phyloP scores from a whole-genome alignment of 2,113 vertebrate species.

The Strigops habroptila region DNA sequence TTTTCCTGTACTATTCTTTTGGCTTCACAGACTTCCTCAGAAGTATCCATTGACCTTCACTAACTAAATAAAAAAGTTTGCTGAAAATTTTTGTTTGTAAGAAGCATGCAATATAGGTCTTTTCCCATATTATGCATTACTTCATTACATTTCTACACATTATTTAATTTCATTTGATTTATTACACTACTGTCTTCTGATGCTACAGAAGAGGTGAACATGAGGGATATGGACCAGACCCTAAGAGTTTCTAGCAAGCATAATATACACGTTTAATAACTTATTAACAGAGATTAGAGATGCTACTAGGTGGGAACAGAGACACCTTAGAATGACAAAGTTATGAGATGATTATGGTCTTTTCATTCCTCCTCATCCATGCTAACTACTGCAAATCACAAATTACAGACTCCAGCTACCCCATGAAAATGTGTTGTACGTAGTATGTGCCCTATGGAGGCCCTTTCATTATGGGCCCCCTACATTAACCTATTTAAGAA shows the following conservation, averaged over 20 bases:
- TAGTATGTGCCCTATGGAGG: neutral
- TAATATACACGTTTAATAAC: neutral
- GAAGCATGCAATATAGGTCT: neutral
- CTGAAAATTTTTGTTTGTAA: neutral
- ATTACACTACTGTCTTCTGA: neutral
- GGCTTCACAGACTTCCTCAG: neutral
- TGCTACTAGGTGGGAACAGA: neutral
- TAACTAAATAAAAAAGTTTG: neutral
- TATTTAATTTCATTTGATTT: neutral
- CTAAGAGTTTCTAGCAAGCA: neutral
- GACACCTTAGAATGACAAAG: neutral
- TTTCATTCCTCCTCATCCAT: neutral
- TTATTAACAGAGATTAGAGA: neutral
- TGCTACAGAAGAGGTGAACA: neutral
- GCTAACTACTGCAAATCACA: neutral
- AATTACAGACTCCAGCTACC: neutral
- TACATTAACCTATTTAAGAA: neutral
- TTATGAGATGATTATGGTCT: neutral
- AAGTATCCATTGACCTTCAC: neutral
- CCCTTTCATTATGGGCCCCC: neutral
- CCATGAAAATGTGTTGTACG: neutral
- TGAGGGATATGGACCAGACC: neutral
- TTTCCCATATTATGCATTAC: neutral
- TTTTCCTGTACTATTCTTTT: constrained; percentile 10
- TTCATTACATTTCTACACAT: neutral